A percentile compares a stretch with the other conserved stretches of the same genome.
These are phyloP conservation scores for Proterorhinus semilunaris DNA, from an alignment of 2,113 vertebrate genomes.

Conservation along the genomic window DNA sequence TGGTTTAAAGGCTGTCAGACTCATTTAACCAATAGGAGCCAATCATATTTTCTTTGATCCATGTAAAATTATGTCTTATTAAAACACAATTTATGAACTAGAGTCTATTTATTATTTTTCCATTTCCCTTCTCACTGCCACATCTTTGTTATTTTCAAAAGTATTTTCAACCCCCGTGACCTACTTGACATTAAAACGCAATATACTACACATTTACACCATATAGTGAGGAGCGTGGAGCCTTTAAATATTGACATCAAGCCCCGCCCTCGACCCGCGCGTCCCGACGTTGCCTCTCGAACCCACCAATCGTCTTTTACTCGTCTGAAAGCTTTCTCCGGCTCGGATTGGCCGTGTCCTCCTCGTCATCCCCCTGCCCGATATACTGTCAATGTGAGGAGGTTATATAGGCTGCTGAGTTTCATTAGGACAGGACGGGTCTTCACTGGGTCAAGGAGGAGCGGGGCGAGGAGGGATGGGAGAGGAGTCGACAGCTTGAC, in stretches of 20 bases:
- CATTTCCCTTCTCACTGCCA: no score
- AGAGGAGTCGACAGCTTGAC: slow-evolving; percentile 68
- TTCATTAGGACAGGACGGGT: slow-evolving; percentile 69
- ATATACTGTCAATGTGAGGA: slow-evolving; percentile 59
- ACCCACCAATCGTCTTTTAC: slow-evolving; percentile 32
- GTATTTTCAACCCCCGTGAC: slow-evolving; percentile 4
- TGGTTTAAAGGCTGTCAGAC: no score
- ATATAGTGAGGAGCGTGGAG: slow-evolving; percentile 33
- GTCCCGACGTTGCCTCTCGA: slow-evolving; percentile 11
- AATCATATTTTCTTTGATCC: no score
- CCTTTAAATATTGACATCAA: slow-evolving; percentile 36
- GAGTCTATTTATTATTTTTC: no score
- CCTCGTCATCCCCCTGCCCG: slow-evolving; percentile 45
- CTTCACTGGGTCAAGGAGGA: slow-evolving; percentile 36
- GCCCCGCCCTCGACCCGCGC: slow-evolving; percentile 4
- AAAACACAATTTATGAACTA: no score
- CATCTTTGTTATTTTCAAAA: neutral
- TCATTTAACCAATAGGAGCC: no score
- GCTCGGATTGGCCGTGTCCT: slow-evolving; percentile 41
- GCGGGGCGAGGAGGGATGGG: slow-evolving; percentile 3
- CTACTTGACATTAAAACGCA: neutral
- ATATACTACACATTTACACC: neutral
- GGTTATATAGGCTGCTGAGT: slow-evolving; percentile 45
- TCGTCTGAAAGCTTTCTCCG: slow-evolving; percentile 27
- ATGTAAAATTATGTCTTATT: no score